Conservation (phyloP, 2,113 vertebrate genomes). For the Riparia riparia region DNA sequence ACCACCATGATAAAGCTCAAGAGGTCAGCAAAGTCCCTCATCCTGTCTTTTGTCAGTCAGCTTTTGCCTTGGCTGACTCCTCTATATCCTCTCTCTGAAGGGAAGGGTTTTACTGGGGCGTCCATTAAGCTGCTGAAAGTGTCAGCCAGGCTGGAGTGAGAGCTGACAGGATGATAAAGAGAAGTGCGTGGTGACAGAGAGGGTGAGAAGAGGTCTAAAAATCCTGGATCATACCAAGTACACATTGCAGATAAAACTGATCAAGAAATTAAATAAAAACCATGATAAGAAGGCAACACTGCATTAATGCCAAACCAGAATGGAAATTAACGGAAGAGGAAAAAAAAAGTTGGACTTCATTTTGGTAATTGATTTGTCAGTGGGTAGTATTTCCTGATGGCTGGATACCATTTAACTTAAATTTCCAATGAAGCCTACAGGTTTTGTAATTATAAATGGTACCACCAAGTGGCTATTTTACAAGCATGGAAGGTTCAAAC, state of each 20-base stretch:
- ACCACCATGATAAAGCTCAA: background rate
- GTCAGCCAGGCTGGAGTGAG: background rate
- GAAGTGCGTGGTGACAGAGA: background rate
- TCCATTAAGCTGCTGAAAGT: background rate
- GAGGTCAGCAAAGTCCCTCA: background rate
- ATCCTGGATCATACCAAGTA: background rate
- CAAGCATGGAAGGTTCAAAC: background rate
- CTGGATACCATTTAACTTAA: background rate
- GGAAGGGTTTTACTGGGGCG: background rate
- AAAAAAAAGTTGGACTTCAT: background rate
- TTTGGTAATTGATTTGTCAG: background rate
- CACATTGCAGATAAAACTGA: background rate
- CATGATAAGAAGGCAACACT: background rate
- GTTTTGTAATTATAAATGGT: background rate
- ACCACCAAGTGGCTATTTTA: background rate
- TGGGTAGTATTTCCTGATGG: rapidly evolving
- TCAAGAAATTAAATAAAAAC: background rate
- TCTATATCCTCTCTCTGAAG: background rate
- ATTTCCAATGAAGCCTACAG: background rate
- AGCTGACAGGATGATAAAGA: background rate
- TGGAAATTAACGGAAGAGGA: background rate
- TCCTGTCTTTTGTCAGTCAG: background rate
- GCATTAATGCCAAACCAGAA: background rate
- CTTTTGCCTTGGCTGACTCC: background rate
- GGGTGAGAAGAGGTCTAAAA: background rate